Evolutionary conservation across 1,140 invertebrate species (phyloP).

Genomic region (Argopecten irradians): DNA sequence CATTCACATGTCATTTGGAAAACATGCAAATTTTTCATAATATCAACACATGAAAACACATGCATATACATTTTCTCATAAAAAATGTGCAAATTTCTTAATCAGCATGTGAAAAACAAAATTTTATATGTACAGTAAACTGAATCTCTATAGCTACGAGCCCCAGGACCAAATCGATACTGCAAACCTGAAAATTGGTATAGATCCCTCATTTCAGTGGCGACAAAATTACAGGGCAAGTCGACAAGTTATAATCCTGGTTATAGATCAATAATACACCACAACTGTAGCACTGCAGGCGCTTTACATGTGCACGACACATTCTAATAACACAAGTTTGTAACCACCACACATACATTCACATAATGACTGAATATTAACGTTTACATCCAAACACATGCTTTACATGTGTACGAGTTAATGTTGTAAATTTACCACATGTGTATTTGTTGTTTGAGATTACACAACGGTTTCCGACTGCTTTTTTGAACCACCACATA

Average conservation of each 20-base stretch:
- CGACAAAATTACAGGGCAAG: neutral
- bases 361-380: neutral
- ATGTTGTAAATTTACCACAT: too few species aligned
- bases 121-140: too few species aligned
- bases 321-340: neutral
- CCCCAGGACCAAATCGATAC: neutral
- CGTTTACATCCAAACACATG: neutral
- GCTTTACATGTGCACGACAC: constrained; percentile 13
- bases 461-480: neutral
- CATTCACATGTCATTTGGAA: too few species aligned
- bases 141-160: neutral
- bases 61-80: too few species aligned
- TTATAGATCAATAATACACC: neutral
- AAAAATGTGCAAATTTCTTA: too few species aligned
- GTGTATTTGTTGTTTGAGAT: too few species aligned
- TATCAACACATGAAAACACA: too few species aligned
- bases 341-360: neutral
- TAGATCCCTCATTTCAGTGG: neutral
- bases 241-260: neutral
- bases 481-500: constrained; percentile 9
- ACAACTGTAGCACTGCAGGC: neutral
- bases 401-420: neutral
- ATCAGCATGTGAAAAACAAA: too few species aligned
- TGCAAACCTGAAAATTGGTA: neutral
- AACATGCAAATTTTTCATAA: too few species aligned